A percentile compares a stretch with the other conserved stretches of the same genome.
phyloP scores from a whole-genome alignment of 2,113 vertebrate species.

The Mola mola region DNA sequence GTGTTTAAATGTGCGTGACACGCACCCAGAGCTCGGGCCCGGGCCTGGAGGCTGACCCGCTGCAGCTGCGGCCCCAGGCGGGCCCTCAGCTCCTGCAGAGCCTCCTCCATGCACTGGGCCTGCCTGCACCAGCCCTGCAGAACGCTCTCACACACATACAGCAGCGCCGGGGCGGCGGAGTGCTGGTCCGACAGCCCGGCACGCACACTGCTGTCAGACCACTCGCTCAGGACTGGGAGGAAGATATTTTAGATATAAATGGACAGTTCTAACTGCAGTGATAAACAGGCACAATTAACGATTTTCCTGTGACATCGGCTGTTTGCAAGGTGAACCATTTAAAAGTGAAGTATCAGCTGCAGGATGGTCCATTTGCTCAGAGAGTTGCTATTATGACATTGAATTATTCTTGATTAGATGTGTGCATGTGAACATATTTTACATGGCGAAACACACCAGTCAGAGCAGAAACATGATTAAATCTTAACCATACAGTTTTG shows the following conservation, averaged over 20 bases:
- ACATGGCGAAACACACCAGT: too few species aligned
- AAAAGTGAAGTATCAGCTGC: too few species aligned
- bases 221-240: constrained; percentile 86
- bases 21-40: constrained; percentile 83
- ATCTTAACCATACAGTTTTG: too few species aligned
- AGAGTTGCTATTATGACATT: too few species aligned
- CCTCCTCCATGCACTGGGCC: constrained; percentile 82
- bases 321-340: too few species aligned
- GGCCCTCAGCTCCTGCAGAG: constrained; percentile 74
- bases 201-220: constrained; percentile 66
- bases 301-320: too few species aligned
- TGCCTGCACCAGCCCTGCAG: constrained; percentile 83
- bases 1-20: not conserved
- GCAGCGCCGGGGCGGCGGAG: constrained; percentile 48
- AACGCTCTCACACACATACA: constrained; percentile 79
- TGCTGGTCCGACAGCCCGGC: not conserved
- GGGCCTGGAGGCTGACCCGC: constrained; percentile 69
- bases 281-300: too few species aligned
- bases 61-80: constrained; percentile 70
- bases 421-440: too few species aligned
- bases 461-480: too few species aligned
- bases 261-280: too few species aligned
- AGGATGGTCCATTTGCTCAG: too few species aligned
- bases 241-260: not conserved
- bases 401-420: too few species aligned